phyloP scores from a whole-genome alignment of 2,113 vertebrate species.

The Girardinichthys multiradiatus region DNA sequence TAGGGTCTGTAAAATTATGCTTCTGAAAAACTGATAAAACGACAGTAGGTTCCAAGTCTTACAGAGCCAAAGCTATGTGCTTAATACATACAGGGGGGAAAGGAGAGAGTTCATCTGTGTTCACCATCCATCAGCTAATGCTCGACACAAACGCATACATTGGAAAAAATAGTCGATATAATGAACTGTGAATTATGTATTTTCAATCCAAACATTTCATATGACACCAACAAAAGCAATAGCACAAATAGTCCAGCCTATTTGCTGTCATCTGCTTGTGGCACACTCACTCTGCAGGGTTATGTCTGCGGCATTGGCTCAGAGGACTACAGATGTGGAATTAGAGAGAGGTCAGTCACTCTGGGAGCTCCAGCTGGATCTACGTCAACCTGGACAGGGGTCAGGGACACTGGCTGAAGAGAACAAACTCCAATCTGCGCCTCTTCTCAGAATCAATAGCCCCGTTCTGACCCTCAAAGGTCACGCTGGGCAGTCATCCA shows the following conservation, averaged over 20 bases:
- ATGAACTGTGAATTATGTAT: conserved; percentile 27
- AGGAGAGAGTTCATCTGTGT: conserved; percentile 2
- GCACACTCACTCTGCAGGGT: background rate
- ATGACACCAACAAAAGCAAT: conserved; percentile 23
- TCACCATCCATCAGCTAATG: conserved; percentile 37
- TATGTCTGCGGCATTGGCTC: conserved; percentile 4
- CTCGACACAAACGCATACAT: conserved; percentile 7
- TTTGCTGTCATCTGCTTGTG: conserved; percentile 7
- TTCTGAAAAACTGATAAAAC: too few relatives aligned
- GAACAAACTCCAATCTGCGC: conserved; percentile 44
- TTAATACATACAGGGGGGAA: conserved; percentile 19
- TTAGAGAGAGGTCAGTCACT: conserved; percentile 2
- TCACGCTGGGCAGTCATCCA: conserved; percentile 9
- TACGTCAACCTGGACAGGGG: conserved; percentile 61
- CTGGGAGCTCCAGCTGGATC: conserved; percentile 55
- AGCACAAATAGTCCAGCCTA: background rate
- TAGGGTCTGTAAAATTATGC: background rate
- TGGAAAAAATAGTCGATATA: conserved; percentile 14
- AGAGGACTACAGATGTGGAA: conserved; percentile 62
- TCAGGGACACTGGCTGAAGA: conserved; percentile 49
- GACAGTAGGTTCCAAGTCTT: too few relatives aligned
- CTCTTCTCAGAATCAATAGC: conserved; percentile 22
- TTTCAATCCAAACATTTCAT: conserved; percentile 22
- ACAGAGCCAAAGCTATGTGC: background rate
- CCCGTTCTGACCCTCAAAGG: conserved; percentile 7